Conservation (phyloP, 64 coral and sea anemone genomes). For the Montipora capricornis region DNA sequence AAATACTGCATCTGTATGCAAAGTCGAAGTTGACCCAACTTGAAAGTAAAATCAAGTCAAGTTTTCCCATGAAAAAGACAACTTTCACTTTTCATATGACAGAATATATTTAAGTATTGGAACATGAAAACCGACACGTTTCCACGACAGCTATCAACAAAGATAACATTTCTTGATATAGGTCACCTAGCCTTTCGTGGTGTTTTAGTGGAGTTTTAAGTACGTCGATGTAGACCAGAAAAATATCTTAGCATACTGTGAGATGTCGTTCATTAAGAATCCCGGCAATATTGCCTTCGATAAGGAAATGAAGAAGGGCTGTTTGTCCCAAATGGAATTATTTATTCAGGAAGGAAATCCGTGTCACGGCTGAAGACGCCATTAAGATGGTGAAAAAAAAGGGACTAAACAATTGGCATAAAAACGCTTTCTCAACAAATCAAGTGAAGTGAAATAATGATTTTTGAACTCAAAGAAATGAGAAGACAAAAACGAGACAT, state of each 20-base stretch:
- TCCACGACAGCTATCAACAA: not conserved
- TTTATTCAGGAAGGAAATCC: conserved; percentile 11
- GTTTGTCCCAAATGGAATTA: not conserved
- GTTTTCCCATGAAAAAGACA: not conserved
- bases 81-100: too few relatives aligned
- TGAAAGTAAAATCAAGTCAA: not conserved
- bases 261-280: conserved; percentile 19
- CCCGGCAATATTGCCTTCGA: not conserved
- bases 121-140: not conserved
- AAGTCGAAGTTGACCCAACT: too few relatives aligned
- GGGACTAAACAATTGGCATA: not conserved
- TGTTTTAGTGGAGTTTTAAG: not conserved
- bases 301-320: not conserved
- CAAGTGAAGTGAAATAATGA: not conserved
- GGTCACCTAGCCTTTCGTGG: not conserved
- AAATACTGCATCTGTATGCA: too few relatives aligned
- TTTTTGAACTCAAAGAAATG: not conserved
- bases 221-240: not conserved
- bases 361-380: not conserved
- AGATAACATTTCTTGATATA: not conserved
- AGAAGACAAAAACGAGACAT: conserved; percentile 1
- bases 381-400: not conserved
- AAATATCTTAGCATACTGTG: conserved; percentile 13
- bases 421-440: not conserved
- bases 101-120: not conserved